A percentile compares a stretch with the other conserved stretches of the same genome.
Conservation (phyloP, 1,140 invertebrate species). For the Zophobas atratus region DNA sequence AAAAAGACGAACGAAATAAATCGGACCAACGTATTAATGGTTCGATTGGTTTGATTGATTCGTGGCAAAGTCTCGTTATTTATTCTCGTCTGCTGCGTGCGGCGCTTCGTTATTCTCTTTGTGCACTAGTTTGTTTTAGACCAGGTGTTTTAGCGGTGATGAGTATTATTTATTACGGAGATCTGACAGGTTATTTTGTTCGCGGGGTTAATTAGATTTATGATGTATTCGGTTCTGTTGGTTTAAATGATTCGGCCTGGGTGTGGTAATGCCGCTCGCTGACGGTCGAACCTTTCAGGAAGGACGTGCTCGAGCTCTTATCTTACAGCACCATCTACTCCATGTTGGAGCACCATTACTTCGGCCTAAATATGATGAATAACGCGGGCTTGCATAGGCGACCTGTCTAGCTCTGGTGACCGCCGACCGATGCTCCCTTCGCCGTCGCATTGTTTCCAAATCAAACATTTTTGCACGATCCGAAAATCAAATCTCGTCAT, state of each 20-base stretch:
- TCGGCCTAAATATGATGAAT: slow-evolving; percentile 35
- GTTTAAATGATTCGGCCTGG: slow-evolving; percentile 63
- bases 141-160: slow-evolving; percentile 57
- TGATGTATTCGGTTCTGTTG: slow-evolving; percentile 63
- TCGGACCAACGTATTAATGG: slow-evolving; percentile 27
- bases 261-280: slow-evolving; percentile 40
- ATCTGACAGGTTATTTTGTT: slow-evolving; percentile 65
- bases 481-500: too few species aligned
- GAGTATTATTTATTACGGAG: slow-evolving; percentile 59
- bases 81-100: slow-evolving; percentile 42
- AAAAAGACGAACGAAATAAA: slow-evolving; percentile 1
- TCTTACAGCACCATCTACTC: slow-evolving; percentile 25
- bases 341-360: slow-evolving; percentile 24
- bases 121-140: slow-evolving; percentile 56
- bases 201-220: slow-evolving; percentile 66
- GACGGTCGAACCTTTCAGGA: slow-evolving; percentile 35
- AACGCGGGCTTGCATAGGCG: not conserved
- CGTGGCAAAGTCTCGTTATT: slow-evolving; percentile 43
- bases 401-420: too few species aligned
- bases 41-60: slow-evolving; percentile 48
- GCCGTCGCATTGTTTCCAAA: too few species aligned
- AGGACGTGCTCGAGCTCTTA: slow-evolving; percentile 39
- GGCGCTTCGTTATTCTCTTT: slow-evolving; percentile 41
- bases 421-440: too few species aligned
- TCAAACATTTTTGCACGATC: too few species aligned